Conservation (phyloP, 2,888 invertebrate genomes). For the Oxyscelio sp. region DNA sequence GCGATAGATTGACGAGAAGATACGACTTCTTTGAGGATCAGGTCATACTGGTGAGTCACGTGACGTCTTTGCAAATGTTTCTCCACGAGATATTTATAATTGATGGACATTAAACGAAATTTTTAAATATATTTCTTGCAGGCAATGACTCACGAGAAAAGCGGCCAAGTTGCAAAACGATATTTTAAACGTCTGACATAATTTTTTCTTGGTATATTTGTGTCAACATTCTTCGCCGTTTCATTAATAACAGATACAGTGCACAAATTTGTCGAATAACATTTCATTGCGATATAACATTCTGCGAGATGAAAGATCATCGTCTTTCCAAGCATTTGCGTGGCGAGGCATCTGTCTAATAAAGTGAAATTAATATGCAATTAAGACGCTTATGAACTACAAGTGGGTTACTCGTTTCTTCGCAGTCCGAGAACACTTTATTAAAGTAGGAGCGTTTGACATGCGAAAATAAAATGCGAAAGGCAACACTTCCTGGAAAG, state of each 20-base stretch:
- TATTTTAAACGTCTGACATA: constrained; percentile 89
- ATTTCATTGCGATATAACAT: not conserved
- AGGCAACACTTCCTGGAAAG: constrained; percentile 53
- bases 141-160: constrained; percentile 90
- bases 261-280: not conserved
- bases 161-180: constrained; percentile 89
- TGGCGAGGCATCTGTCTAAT: constrained; percentile 10
- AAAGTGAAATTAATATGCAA: constrained; percentile 39
- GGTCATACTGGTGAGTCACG: too few relatives aligned
- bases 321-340: not conserved
- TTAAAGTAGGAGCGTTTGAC: constrained; percentile 25
- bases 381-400: constrained; percentile 23
- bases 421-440: constrained; percentile 21
- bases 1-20: too few relatives aligned
- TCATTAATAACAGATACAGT: not conserved
- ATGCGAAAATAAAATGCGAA: constrained; percentile 44
- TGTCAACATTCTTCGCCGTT: not conserved
- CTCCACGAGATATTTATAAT: constrained; percentile 80
- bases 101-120: not conserved
- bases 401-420: constrained; percentile 26
- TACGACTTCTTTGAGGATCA: too few relatives aligned
- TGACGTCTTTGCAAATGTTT: too few relatives aligned
- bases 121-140: constrained; percentile 86
- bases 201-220: constrained; percentile 27
- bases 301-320: not conserved